A percentile compares a stretch with the other conserved stretches of the same genome.
phyloP scores from a whole-genome alignment of 2,888 invertebrate genomes.

The Sarcophaga variegata region DNA sequence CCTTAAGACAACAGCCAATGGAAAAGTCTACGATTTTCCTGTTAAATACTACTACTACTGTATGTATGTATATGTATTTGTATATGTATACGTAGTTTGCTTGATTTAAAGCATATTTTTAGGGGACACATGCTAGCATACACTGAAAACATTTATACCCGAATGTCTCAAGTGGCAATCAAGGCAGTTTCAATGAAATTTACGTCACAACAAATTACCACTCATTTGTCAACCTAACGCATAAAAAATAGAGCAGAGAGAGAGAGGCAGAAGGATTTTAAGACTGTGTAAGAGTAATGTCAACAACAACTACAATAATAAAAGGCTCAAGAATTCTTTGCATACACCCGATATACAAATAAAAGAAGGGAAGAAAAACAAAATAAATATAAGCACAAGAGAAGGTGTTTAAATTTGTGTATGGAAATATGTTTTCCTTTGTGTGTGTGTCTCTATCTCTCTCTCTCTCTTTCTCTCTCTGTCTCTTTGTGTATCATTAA shows the following conservation, averaged over 20 bases:
- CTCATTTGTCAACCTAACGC: constrained; percentile 78
- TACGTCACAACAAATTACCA: constrained; percentile 80
- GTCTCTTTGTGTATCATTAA: constrained; percentile 1
- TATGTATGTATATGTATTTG: constrained; percentile 1
- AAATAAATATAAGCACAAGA: too few species aligned
- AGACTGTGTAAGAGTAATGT: constrained; percentile 25
- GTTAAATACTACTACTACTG: background rate
- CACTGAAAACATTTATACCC: constrained; percentile 54
- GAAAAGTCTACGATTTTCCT: constrained; percentile 3
- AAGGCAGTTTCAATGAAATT: constrained; percentile 80
- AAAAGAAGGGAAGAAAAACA: background rate
- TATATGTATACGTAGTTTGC: background rate
- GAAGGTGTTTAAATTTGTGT: background rate
- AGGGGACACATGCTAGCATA: constrained; percentile 19
- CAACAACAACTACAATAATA: constrained; percentile 10
- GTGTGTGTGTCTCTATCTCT: background rate
- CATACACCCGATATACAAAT: constrained; percentile 6
- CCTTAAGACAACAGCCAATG: constrained; percentile 41
- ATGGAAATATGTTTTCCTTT: background rate
- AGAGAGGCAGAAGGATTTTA: too few species aligned
- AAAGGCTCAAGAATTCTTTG: background rate
- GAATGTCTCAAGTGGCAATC: constrained; percentile 81
- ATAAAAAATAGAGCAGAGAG: background rate
- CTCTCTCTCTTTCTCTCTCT: background rate
- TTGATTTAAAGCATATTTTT: constrained; percentile 9